These are phyloP conservation scores for Liparis tanakae DNA, from an alignment of 2,797 vertebrate genomes.

Conservation along the genomic window DNA sequence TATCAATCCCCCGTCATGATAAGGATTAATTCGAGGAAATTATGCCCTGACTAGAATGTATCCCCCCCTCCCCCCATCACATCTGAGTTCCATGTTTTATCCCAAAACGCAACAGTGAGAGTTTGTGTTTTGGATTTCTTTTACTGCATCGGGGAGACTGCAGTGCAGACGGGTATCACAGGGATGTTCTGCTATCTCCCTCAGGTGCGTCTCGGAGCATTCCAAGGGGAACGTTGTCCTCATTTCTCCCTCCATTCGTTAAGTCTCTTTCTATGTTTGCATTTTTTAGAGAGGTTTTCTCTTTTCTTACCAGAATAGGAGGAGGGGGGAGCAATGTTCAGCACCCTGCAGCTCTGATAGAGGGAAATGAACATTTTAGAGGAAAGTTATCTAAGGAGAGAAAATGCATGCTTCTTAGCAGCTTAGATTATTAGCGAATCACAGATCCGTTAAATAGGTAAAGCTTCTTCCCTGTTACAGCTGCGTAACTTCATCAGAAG, in stretches of 20 bases:
- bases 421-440: conserved; percentile 15
- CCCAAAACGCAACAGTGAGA: not conserved
- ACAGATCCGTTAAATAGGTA: conserved; percentile 10
- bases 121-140: conserved; percentile 25
- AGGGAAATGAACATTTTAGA: not conserved
- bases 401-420: conserved; percentile 8
- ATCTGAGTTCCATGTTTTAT: conserved; percentile 2
- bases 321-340: conserved; percentile 6
- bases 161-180: conserved; percentile 54
- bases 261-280: conserved; percentile 33
- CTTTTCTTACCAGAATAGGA: conserved; percentile 18
- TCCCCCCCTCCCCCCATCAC: not conserved
- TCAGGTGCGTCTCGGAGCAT: conserved; percentile 48
- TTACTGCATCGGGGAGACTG: conserved; percentile 42
- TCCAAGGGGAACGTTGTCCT: conserved; percentile 56
- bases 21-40: conserved; percentile 27
- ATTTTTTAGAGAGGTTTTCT: conserved; percentile 9
- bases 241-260: conserved; percentile 57
- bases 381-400: not conserved
- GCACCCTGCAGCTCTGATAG: conserved; percentile 3
- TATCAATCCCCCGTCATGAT: conserved; percentile 36
- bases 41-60: not conserved
- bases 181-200: conserved; percentile 42
- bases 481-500: conserved; percentile 18
- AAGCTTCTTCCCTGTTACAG: conserved; percentile 2